Evolutionary conservation across 2,797 vertebrate genomes (phyloP), one percentile per base, ranked within the genome.

Genomic region (Anguilla pacifica): DNA sequence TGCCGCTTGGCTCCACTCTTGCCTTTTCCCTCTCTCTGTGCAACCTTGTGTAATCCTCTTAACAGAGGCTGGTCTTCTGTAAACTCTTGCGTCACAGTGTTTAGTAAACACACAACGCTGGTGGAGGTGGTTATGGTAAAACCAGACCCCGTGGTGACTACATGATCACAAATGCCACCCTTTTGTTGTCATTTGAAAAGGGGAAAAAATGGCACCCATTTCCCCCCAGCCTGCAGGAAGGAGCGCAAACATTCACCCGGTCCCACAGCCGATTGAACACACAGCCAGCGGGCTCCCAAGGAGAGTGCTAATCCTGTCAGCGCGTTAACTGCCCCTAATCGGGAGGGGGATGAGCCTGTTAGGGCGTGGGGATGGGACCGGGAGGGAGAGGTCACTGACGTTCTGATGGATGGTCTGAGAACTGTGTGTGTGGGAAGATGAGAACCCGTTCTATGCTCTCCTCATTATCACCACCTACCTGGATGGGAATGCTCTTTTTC

Each of bases 261-360:
- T 74, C 22, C 61, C 64, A 74, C 70, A 31, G 64, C 19, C 22
- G 3, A 39, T 59, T 39, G 53, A 84, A 31, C 28, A 0, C 5
- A 11, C n/a, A 67, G 84, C 84, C 39, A 15, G 64, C 64, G 6
- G 53, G 51, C 17, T 35, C 53, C 53, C 85, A 15, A 11, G 64
- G 85, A 51, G 53, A 51, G 61, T 72, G 85, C 49, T 86, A 72
- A 86, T 86, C 85, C 85, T 53, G 85, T 86, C 64, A 86, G 64
- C 53, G 46, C n/a, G 85, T 35, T 74, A 86, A 53, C 43, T 35
- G 46, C 53, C 64, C 59, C 35, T 72, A 53, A 86, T 86, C 46
- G 67, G 25, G 43, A 28, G 85, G 17, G 22, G 46, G 85, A 85
- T 70, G 64, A 53, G 61, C 39, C 43, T 25, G 39, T n/a, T 72